Evolutionary conservation across 2,888 invertebrate species (phyloP).

Genomic region (Drosophila quinaria): DNA sequence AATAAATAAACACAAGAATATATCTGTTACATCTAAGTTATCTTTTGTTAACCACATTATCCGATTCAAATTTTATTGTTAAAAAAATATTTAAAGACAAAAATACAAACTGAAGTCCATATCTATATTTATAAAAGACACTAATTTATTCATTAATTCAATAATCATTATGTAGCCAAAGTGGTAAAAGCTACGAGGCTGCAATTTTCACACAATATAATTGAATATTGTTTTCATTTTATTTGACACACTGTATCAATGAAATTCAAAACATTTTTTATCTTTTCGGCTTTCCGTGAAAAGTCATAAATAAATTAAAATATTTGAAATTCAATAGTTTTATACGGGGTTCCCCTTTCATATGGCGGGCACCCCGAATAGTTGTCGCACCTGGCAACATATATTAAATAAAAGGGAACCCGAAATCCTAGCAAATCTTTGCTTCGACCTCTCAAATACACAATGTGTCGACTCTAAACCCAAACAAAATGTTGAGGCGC

Average conservation of each 20-base stretch:
- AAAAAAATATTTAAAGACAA: too few relatives aligned
- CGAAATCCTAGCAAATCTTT: slow-evolving; percentile 17
- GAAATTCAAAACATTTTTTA: not conserved
- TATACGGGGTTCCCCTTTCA: not conserved
- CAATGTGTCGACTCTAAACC: slow-evolving; percentile 31
- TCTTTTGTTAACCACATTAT: too few relatives aligned
- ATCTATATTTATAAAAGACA: too few relatives aligned
- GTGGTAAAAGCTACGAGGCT: too few relatives aligned
- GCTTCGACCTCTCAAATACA: slow-evolving; percentile 21
- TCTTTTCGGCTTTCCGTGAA: slow-evolving; percentile 7
- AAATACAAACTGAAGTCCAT: too few relatives aligned
- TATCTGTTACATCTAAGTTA: too few relatives aligned
- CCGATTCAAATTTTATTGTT: too few relatives aligned
- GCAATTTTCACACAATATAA: too few relatives aligned
- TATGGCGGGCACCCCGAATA: slow-evolving; percentile 42
- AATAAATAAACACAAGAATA: too few relatives aligned
- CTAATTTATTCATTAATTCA: too few relatives aligned
- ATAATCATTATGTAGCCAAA: too few relatives aligned
- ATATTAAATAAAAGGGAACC: not conserved
- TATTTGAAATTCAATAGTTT: not conserved
- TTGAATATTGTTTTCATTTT: not conserved
- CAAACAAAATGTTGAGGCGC: not conserved
- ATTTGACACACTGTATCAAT: not conserved
- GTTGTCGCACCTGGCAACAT: slow-evolving; percentile 33
- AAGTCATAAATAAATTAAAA: slow-evolving; percentile 16